Evolutionary conservation across 2,113 vertebrate genomes (phyloP).

Genomic region (Mesembrinibis cayennensis): DNA sequence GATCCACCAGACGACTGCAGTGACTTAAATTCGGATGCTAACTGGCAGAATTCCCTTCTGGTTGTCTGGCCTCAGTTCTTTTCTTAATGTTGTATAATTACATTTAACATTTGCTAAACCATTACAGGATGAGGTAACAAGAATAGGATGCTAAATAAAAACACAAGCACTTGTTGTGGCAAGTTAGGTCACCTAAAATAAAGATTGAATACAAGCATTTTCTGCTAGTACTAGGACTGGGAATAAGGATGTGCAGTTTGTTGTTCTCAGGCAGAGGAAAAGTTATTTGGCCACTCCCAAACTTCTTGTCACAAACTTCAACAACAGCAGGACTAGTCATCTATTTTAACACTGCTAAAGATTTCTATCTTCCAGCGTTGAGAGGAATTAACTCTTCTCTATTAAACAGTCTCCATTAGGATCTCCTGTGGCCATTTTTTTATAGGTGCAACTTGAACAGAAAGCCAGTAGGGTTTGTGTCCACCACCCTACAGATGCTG

Average conservation of each 20-base stretch:
- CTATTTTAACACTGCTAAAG: not conserved
- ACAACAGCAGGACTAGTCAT: not conserved
- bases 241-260: not conserved
- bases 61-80: not conserved
- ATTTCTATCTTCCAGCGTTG: rapidly evolving
- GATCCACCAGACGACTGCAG: constrained; percentile 9
- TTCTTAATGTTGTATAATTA: not conserved
- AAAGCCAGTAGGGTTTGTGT: not conserved
- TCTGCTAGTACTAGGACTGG: not conserved
- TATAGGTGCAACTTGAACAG: not conserved
- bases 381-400: not conserved
- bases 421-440: not conserved
- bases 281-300: not conserved
- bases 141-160: not conserved
- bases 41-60: constrained; percentile 21
- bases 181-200: not conserved
- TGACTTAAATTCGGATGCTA: not conserved
- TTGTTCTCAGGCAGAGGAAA: not conserved
- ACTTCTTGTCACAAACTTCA: not conserved
- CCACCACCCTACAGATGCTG: not conserved
- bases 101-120: not conserved
- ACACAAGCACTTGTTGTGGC: not conserved
- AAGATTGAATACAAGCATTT: not conserved
- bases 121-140: not conserved
- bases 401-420: not conserved